A percentile compares a stretch with the other conserved stretches of the same genome.
Evolutionary conservation across 2,113 vertebrate genomes (phyloP).

Genomic region (Podarcis raffonei): DNA sequence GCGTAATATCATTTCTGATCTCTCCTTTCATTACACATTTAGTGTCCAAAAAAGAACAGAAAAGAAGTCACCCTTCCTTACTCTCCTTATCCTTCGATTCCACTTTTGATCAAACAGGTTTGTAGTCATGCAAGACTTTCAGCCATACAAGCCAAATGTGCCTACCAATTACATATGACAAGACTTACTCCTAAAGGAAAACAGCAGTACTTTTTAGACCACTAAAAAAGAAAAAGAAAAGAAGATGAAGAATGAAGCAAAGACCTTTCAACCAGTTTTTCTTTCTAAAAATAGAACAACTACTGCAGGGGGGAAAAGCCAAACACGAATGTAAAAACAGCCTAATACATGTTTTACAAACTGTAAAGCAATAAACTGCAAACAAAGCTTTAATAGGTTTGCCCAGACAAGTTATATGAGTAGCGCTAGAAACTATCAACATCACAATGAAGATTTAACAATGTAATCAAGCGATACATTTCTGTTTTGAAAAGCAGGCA

Average conservation of each 20-base stretch:
- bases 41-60: not conserved
- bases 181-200: not conserved
- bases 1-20: not conserved
- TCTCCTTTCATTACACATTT: not conserved
- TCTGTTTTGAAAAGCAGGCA: not conserved
- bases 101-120: not conserved
- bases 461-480: not conserved
- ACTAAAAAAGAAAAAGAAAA: not conserved
- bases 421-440: not conserved
- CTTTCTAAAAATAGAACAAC: not conserved
- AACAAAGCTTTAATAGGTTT: not conserved
- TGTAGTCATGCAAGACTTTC: not conserved
- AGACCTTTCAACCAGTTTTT: not conserved
- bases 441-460: slow-evolving; percentile 5
- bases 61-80: not conserved
- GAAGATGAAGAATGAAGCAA: not conserved
- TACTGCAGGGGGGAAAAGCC: not conserved
- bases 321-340: not conserved
- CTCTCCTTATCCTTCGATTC: not conserved
- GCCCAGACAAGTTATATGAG: not conserved
- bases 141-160: not conserved
- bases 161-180: not conserved
- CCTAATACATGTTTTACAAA: not conserved
- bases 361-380: not conserved
- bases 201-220: not conserved